Evolutionary conservation across 2,888 invertebrate species (phyloP), one percentile per base, ranked within the genome.

Genomic region (Drosophila melanosoma): DNA sequence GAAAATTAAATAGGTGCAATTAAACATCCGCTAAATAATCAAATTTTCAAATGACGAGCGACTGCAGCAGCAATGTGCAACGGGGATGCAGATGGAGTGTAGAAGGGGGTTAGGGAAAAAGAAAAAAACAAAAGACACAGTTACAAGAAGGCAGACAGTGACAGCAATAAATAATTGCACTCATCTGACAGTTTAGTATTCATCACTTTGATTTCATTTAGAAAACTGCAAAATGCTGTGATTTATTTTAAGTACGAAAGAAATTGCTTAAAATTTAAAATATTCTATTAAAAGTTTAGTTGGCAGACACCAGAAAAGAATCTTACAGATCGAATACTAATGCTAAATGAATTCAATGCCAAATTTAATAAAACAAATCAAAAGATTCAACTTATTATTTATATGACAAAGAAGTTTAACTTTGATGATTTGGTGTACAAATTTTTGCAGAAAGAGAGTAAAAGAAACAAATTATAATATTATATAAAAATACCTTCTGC

Each of bases 1-100:
- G 80, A 90, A 90, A 91, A 91, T 89, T 90, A 90, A 91, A 91
- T 91, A 92, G 91, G 90, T 89, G 83, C 91, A 91, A 91, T 91
- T 92, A 91, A 91, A 91, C 92, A 92, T 91, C 91, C 92, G 92
- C 91, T 84, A 92, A 91, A 92, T 91, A 91, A 92, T 91, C 91
- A 91, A 85, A 91, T 89, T 82, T 81, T 83, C 84, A 83, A 91
- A 90, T 90, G 91, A 79, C 75, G 26, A 26, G 36, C 11, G n/a
- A 56, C 20, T 12, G 38, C 29, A 32, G 8, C n/a, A 15, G 29
- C 10, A 54, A 36, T 36, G 36, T 36, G 36, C 17, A 23, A 23
- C 23, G 53, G 20, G 15, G 1, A 36, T 4, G 33, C 17, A 12
- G 20, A n/a, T 15, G 15, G 29, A 20, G 12, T 8, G 5, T 36